Base-by-base conservation (phyloP, 37 sponge, comb jelly and placozoan genomes). In the Aphrocallistes beatrix region DNA sequence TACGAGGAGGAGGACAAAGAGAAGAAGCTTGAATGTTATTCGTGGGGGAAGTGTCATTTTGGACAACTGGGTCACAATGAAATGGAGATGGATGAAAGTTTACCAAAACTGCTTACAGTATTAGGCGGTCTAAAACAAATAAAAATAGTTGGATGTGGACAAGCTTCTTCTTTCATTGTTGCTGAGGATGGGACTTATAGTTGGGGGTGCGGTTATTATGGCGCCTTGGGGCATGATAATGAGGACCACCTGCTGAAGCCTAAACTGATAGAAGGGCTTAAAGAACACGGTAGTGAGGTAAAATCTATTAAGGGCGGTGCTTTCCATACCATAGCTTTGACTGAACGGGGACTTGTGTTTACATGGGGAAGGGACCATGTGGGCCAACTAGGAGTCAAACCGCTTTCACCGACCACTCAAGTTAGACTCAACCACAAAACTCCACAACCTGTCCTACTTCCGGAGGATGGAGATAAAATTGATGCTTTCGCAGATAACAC, bases 11-110 rank as follows among this genome's bases (percentile, higher is more conserved):
- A 88, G 30, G 89, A 89, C 38, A 37, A 37, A 10, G 51, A 87
- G 23, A 84, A 84, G 17, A 28, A 60, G 34, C 10, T 60, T 25
- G 37, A 60, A 23, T 87, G 87, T 37, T 87, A 89, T 81, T 87
- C 88, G 8, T 91, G 92, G 92, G 92, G 92, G 16, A 91, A 91
- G 81, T 91, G 92, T 38, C 92, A 91, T 82, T 89, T 83, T 39
- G 94, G 94, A 3, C 90, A 92, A 86, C 89, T 94, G 3, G 94
- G 94, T 0, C 91, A 90, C 34, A 92, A 92, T 17, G 91, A 94
- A 51, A 81, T 94, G 38, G 38, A 75, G 28, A 39, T 69, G 36
- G 81, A 84, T 50, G 49, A 47, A 3, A 87, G 84, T 37, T 48
- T 84, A 37, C 92, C 92, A 0, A 25, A 37, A 17, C 36, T 86